Base-by-base conservation (phyloP, 2,797 vertebrate species). In the Ctenopoma kingsleyae region DNA sequence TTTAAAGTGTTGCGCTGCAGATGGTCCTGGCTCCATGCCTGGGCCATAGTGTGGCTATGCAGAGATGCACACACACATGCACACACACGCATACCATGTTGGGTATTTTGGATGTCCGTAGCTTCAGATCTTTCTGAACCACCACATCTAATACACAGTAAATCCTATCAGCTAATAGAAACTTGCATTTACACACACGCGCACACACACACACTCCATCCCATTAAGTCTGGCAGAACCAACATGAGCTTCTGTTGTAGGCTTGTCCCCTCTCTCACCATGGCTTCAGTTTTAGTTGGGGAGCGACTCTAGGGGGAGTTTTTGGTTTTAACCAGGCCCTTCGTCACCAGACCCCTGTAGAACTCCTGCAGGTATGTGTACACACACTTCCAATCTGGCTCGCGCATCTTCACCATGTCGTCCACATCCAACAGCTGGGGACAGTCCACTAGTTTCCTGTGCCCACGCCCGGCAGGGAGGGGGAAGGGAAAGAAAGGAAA, bases 301-400 rank as follows among this genome's bases (percentile, higher is more conserved):
- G 86, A 83, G 92, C 76, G 78, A 92, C 89, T 92, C 94, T 97
- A 97, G 90, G 96, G 95, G 94, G 96, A 96, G 96, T 96, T 97
- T 97, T 99, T 99, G 96, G 97, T 99, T 97, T 99, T 99, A 95
- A 99, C 97, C 95, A 99, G 96, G 94, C 98, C 98, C 93, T 98
- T 99, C 93, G 95, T 96, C 94, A 98, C 98, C 95, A 99, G 96
- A 87, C 97, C 97, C 93, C 97, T 95, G 97, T 99, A 99, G 96
- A 98, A 99, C 93, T 99, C 98, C 95, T 99, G 98, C 95, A 99
- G 96, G 95, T 99, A 99, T 92, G 98, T 99, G 96, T 99, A 99
- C 92, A 99, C 98, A 94, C 98, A 99, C 96, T 99, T 99, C 98
- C 98, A 99, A 93, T 99, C 98, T 0, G 97, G 98, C 92, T 99